These are phyloP conservation scores for Fissipunctia ypsillon DNA, from an alignment of 2,888 invertebrate species.

Conservation along the genomic window DNA sequence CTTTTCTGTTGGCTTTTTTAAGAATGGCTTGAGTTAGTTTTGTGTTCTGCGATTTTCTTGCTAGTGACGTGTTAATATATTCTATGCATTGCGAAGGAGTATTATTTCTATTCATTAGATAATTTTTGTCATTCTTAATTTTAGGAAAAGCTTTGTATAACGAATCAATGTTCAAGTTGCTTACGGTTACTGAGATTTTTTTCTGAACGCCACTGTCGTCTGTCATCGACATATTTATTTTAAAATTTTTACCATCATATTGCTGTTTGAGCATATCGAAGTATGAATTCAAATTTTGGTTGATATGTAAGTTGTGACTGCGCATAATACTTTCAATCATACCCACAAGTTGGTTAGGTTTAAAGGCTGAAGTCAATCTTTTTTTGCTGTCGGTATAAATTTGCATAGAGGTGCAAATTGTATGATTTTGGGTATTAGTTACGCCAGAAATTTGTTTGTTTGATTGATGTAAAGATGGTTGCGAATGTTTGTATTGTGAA, in stretches of 20 bases:
- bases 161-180: slow-evolving; percentile 41
- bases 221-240: slow-evolving; percentile 40
- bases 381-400: slow-evolving; percentile 59
- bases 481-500: slow-evolving; percentile 1
- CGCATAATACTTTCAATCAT: slow-evolving; percentile 53
- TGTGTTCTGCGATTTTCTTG: slow-evolving; percentile 12
- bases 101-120: neutral
- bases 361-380: slow-evolving; percentile 35
- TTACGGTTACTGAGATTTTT: slow-evolving; percentile 30
- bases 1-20: slow-evolving; percentile 67
- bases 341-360: slow-evolving; percentile 39
- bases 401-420: slow-evolving; percentile 67
- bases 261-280: slow-evolving; percentile 47
- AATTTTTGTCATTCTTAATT: slow-evolving; percentile 2
- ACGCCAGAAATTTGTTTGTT: slow-evolving; percentile 1
- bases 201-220: slow-evolving; percentile 26
- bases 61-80: slow-evolving; percentile 25
- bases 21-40: slow-evolving; percentile 8
- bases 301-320: slow-evolving; percentile 39
- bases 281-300: slow-evolving; percentile 33
- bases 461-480: slow-evolving; percentile 14
- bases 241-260: slow-evolving; percentile 39
- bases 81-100: slow-evolving; percentile 44
- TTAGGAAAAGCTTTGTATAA: slow-evolving; percentile 31
- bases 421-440: slow-evolving; percentile 20